These are phyloP conservation scores for Glyptemys insculpta DNA, from an alignment of 2,797 vertebrate species.

Conservation along the genomic window DNA sequence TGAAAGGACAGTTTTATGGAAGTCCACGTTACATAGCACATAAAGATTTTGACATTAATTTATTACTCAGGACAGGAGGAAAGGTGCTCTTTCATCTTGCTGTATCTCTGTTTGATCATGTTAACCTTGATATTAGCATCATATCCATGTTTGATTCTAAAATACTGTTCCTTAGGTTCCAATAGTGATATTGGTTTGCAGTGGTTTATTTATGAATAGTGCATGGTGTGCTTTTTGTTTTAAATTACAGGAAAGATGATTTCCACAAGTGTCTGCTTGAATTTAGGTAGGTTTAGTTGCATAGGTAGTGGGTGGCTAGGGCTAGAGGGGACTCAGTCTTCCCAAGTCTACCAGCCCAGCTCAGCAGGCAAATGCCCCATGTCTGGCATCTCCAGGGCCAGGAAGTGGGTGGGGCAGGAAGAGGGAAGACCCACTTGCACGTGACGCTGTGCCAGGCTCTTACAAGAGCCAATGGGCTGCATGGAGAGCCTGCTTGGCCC, in stretches of 20 bases:
- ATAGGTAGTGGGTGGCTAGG: neutral
- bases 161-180: neutral
- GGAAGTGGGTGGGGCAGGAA: neutral
- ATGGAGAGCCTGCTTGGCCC: neutral
- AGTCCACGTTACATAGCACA: constrained; percentile 33
- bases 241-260: neutral
- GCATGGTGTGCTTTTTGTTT: constrained; percentile 8
- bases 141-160: constrained; percentile 10
- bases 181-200: neutral
- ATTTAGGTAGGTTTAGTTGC: neutral
- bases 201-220: constrained; percentile 17
- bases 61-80: constrained; percentile 36
- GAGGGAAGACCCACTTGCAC: neutral
- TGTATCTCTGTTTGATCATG: constrained; percentile 31
- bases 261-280: neutral
- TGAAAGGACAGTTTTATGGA: constrained; percentile 53
- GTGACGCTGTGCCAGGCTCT: neutral
- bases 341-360: neutral
- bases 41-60: constrained; percentile 43
- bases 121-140: constrained; percentile 38
- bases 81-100: constrained; percentile 41
- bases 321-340: neutral
- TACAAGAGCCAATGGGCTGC: neutral
- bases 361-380: neutral
- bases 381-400: neutral